Base-by-base conservation (phyloP, 1,140 invertebrate species). In the Macrocentrus cingulum region DNA sequence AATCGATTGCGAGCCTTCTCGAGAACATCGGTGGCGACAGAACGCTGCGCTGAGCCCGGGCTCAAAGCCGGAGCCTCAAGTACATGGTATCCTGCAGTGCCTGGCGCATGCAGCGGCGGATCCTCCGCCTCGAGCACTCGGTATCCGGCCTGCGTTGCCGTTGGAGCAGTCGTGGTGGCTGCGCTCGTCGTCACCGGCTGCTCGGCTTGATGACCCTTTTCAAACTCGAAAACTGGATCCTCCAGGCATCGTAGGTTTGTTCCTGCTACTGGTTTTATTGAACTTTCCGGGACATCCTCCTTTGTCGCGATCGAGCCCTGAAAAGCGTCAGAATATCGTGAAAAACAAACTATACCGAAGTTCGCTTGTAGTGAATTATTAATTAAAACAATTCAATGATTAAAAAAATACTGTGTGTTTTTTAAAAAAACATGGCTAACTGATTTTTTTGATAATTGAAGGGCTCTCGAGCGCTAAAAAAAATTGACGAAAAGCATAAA, bases 1-100 rank as follows among this genome's bases (percentile, higher is more conserved):
- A 92, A 91, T 56, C 91, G 85, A 72, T 87, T 90, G 56, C 88
- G 85, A 60, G 91, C 91, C 66, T 88, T 87, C 69, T 94, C 90
- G 19, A 93, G 79, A 19, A 91, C 88, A 65, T 92, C 90, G 16
- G 87, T 86, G 3, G 91, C 89, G 64, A 85, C 63, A 69, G 81
- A 75, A 74, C 84, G 70, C 52, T 72, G 75, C 53, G 69, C 68
- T 46, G 71, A 69, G 23, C 71, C 71, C 29, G 71, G 75, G 73
- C 65, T 70, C 37, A 73, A 54, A 23, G 70, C 32, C 7, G 81
- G 80, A n/a, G 81, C 77, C 51, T 82, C 81, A 2, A 82, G 61
- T 0, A 82, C 77, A 32, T 75, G 74, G 57, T 75, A 76, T 48
- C 71, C 68, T 13, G 59, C 53, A 29, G 49, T 42, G 1, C 11